These are phyloP conservation scores for Numida meleagris DNA, from an alignment of 2,113 vertebrate species.

Conservation along the genomic window DNA sequence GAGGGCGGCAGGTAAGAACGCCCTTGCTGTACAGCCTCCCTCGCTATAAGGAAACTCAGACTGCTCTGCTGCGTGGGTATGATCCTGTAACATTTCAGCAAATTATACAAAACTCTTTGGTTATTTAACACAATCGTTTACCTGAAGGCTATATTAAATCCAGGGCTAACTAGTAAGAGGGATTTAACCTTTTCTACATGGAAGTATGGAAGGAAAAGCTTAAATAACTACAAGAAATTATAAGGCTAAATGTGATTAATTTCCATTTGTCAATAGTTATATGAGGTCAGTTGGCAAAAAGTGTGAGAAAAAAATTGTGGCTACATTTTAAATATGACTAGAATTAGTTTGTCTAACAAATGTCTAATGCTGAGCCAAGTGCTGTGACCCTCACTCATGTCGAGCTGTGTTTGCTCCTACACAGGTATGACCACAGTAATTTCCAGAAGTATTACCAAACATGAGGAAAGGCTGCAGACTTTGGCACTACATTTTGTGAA, in stretches of 20 bases:
- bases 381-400: not conserved
- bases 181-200: slow-evolving; percentile 38
- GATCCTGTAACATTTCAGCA: not conserved
- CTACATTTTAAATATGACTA: slow-evolving; percentile 56
- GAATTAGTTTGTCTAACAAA: slow-evolving; percentile 59
- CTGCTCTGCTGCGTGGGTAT: not conserved
- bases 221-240: slow-evolving; percentile 59
- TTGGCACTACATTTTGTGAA: slow-evolving; percentile 3
- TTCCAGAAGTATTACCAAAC: not conserved
- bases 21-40: not conserved
- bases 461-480: slow-evolving; percentile 28
- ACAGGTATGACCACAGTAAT: not conserved
- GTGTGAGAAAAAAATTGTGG: slow-evolving; percentile 41
- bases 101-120: slow-evolving; percentile 26
- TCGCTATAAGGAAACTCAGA: not conserved
- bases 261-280: slow-evolving; percentile 58
- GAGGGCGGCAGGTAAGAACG: not conserved
- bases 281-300: slow-evolving; percentile 61
- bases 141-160: slow-evolving; percentile 48
- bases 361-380: slow-evolving; percentile 27
- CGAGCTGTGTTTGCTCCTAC: not conserved
- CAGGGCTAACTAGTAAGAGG: slow-evolving; percentile 49
- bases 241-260: slow-evolving; percentile 60
- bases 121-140: slow-evolving; percentile 43
- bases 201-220: slow-evolving; percentile 34